phyloP scores from a whole-genome alignment of 2,888 invertebrate genomes.

The Luperina testacea region DNA sequence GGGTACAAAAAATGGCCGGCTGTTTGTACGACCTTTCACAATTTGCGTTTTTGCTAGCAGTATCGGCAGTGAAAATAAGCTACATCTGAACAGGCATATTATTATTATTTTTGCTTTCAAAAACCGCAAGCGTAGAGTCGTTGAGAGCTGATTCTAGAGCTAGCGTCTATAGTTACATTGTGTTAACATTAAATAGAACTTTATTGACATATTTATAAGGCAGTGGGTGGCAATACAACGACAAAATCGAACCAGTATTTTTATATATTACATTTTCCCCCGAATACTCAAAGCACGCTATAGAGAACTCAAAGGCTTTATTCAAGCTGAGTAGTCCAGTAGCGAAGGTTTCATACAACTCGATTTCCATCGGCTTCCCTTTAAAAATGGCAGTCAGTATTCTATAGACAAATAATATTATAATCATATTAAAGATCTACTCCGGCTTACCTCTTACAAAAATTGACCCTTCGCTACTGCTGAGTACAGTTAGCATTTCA shows the following conservation, averaged over 20 bases:
- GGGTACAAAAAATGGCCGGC: not conserved
- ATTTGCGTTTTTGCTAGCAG: not conserved
- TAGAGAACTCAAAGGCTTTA: not conserved
- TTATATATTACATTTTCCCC: not conserved
- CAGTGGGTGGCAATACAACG: conserved; percentile 47
- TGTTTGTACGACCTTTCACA: no score
- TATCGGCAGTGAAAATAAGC: not conserved
- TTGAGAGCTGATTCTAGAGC: conserved; percentile 27
- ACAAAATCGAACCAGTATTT: conserved; percentile 17
- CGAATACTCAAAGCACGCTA: conserved; percentile 6
- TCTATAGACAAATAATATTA: no score
- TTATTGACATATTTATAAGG: conserved; percentile 50
- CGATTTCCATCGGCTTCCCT: no score
- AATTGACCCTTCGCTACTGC: no score
- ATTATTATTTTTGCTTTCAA: not conserved
- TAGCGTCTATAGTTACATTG: conserved; percentile 31
- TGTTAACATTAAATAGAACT: conserved; percentile 12
- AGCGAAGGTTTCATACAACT: no score
- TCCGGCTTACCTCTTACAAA: no score
- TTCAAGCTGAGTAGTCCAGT: not conserved
- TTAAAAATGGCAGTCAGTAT: no score
- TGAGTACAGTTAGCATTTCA: no score
- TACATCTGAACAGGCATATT: not conserved
- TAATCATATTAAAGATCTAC: no score
- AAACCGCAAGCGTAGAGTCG: not conserved